A percentile compares a stretch with the other conserved stretches of the same genome.
phyloP scores from a whole-genome alignment of 2,888 invertebrate species.

The Aleiodes leptofemur region DNA sequence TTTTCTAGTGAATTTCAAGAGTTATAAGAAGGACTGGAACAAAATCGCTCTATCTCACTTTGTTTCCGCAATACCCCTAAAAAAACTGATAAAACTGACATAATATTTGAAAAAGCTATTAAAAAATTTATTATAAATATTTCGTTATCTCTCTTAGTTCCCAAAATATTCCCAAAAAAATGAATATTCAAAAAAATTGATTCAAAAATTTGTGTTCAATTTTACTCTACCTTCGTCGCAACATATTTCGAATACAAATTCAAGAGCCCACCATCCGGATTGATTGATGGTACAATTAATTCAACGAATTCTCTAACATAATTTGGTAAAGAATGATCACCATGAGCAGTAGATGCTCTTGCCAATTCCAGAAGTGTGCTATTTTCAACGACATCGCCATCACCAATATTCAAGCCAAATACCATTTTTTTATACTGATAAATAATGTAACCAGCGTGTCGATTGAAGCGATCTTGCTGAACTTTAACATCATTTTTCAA shows the following conservation, averaged over 20 bases:
- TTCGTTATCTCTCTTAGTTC: too few species aligned
- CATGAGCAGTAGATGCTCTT: background rate
- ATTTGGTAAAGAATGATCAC: conserved; percentile 15
- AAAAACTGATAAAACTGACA: too few species aligned
- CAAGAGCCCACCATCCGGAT: background rate
- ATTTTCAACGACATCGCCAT: conserved; percentile 5
- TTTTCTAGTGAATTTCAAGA: too few species aligned
- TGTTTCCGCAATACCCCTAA: too few species aligned
- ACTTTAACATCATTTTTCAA: conserved; percentile 1
- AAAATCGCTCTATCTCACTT: too few species aligned
- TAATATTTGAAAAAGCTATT: too few species aligned
- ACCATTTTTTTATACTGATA: conserved; percentile 9
- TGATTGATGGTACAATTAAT: background rate
- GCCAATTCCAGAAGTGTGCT: conserved; percentile 9
- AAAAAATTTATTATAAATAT: too few species aligned
- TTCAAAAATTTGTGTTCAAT: background rate
- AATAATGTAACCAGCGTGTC: conserved; percentile 7
- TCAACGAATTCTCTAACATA: conserved; percentile 7
- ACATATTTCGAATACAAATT: conserved; percentile 20
- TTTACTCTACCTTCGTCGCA: background rate
- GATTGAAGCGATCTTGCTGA: conserved; percentile 6
- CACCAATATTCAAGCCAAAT: background rate
- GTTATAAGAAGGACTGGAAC: too few species aligned
- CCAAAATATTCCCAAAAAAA: too few species aligned
- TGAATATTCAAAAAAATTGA: too few species aligned